Evolutionary conservation across 2,797 vertebrate species (phyloP).

Genomic region (Poecilia gillii): DNA sequence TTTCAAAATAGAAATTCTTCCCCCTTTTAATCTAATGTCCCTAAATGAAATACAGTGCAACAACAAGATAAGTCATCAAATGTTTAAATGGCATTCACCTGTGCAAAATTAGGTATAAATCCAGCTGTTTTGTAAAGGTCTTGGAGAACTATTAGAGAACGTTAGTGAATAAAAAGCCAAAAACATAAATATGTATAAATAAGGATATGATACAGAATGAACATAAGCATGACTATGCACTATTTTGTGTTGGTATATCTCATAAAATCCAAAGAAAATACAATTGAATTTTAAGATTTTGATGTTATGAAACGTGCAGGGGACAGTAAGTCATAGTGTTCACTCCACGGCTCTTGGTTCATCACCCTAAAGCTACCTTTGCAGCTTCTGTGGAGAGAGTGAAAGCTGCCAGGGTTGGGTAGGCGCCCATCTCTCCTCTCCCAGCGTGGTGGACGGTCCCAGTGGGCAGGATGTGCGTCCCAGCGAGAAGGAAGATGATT

Average conservation of each 20-base stretch:
- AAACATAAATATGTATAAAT: background rate
- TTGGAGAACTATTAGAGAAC: background rate
- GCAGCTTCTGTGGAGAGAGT: constrained; percentile 90
- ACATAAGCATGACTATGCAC: background rate
- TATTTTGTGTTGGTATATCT: background rate
- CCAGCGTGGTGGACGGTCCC: constrained; percentile 80
- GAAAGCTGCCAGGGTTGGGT: constrained; percentile 93
- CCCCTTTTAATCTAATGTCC: no score
- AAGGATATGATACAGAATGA: background rate
- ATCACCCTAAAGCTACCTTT: constrained; percentile 82
- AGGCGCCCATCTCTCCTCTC: constrained; percentile 85
- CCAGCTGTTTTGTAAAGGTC: background rate
- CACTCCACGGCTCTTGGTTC: background rate
- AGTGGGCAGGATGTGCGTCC: constrained; percentile 77
- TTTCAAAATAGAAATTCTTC: background rate
- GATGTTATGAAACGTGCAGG: background rate
- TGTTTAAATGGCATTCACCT: background rate
- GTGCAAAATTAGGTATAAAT: background rate
- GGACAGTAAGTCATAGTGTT: background rate
- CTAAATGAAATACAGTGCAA: background rate
- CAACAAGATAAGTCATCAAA: background rate
- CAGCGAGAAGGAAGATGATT: constrained; percentile 77
- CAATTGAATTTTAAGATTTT: background rate
- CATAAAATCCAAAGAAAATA: background rate
- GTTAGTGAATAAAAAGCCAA: background rate